Base-by-base conservation (phyloP, 2,888 invertebrate species). In the Phorcus lineatus region DNA sequence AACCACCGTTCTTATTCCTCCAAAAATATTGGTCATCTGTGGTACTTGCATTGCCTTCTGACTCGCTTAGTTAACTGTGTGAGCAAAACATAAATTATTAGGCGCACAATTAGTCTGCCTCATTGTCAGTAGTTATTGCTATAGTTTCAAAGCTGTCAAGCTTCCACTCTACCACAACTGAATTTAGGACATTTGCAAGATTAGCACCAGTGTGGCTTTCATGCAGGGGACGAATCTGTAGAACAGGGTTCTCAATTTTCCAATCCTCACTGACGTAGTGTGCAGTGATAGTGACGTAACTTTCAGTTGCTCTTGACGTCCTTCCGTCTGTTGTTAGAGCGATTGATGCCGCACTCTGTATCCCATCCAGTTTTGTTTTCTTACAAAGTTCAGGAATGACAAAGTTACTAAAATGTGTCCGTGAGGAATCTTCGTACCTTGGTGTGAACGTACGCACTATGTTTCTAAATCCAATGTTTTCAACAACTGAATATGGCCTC, bases 301-400 rank as follows among this genome's bases (percentile, higher is more conserved):
- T 82, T 24, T 83, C 70, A 13, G 82, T 81, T 13, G 81, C 80
- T 24, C 84, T 66, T 13, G 83, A 83, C 0, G 84, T 86, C 84
- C 83, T 84, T 19, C 67, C 76, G 67, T 86, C 84, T 17, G 82
- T 84, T 47, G 83, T 84, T 2, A 84, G 22, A n/a, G 81, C 77
- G 47, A 85, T 62, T 31, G 17, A 66, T 2, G 19, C 24, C 22
- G 82, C 77, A 47, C n/a, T 57, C 17, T 47, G 40, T 17, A 81
- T 24, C 13, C 13, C 47, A 6, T 47, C 9, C 1, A 47, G 13
- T 47, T 47, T 47, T 1, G 47, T 13, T 13, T 11, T 6, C 1
- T 13, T 1, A 47, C 11, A 47, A 4, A 47, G 7, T 6, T 47
- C 47, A 11, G 47, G 47, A 47, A 47, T 47, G 1, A 47, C 47